Evolutionary conservation across 1,140 invertebrate species (phyloP).

Genomic region (Acromyrmex heyeri): DNA sequence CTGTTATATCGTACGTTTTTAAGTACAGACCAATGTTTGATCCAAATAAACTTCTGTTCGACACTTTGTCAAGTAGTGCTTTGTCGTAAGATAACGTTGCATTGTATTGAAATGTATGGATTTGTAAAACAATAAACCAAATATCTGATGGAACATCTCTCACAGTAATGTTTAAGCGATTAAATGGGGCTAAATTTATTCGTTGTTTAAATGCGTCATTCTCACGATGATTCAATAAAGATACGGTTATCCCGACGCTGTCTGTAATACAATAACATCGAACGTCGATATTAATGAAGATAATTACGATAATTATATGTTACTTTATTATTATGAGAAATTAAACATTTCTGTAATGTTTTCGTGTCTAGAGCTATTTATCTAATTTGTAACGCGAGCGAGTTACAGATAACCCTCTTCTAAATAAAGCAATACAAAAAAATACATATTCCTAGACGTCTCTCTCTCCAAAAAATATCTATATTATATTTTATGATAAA

Average conservation of each 20-base stretch:
- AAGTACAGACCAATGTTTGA: conserved; percentile 89
- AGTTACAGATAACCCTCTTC: not conserved
- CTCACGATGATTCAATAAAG: conserved; percentile 34
- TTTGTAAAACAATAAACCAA: conserved; percentile 90
- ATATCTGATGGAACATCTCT: conserved; percentile 84
- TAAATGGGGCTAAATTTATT: conserved; percentile 67
- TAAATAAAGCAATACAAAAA: not conserved
- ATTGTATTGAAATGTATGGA: conserved; percentile 89
- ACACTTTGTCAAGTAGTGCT: conserved; percentile 72
- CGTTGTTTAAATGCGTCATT: conserved; percentile 68
- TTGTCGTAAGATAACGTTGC: conserved; percentile 88
- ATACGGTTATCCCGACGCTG: conserved; percentile 43
- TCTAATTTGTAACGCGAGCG: not conserved
- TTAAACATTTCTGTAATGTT: not conserved
- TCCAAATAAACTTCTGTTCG: conserved; percentile 84
- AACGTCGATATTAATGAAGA: conserved; percentile 2
- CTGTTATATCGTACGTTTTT: conserved; percentile 41
- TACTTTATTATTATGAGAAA: not conserved
- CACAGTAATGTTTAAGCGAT: conserved; percentile 84
- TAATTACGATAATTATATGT: not conserved
- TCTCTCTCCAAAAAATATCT: not conserved
- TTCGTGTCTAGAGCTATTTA: not conserved
- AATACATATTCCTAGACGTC: not conserved
- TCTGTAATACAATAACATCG: conserved; percentile 66
- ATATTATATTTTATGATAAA: not conserved